A percentile compares a stretch with the other conserved stretches of the same genome.
Conservation (phyloP, 92 coral and sea anemone species). For the Palythoa caribaeorum region DNA sequence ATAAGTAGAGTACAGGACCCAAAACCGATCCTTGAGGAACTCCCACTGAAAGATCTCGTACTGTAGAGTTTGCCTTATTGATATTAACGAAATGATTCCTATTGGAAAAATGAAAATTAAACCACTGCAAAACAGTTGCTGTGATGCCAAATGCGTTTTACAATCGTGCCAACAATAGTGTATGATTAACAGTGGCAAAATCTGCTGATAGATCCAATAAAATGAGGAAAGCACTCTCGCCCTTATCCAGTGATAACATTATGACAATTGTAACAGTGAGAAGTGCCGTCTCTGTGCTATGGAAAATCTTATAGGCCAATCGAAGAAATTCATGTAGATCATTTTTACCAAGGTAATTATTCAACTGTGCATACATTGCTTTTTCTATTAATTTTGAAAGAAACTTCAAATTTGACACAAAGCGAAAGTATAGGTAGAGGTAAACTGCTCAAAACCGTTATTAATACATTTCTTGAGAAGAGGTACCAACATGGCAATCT, state of each 20-base stretch:
- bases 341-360: slow-evolving; percentile 29
- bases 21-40: not conserved
- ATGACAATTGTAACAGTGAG: slow-evolving; percentile 4
- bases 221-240: not conserved
- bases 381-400: slow-evolving; percentile 49
- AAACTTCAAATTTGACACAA: slow-evolving; percentile 42
- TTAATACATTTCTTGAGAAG: slow-evolving; percentile 31
- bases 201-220: not conserved
- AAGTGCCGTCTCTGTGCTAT: slow-evolving; percentile 12
- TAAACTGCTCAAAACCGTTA: slow-evolving; percentile 28
- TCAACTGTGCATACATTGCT: slow-evolving; percentile 42
- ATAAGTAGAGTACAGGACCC: not conserved
- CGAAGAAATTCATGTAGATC: slow-evolving; percentile 44
- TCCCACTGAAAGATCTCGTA: not conserved
- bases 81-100: not conserved
- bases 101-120: not conserved
- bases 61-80: not conserved
- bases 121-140: not conserved
- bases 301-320: slow-evolving; percentile 30
- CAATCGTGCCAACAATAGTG: not conserved
- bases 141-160: not conserved
- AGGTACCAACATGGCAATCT: slow-evolving; percentile 36
- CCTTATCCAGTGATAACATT: not conserved
- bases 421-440: slow-evolving; percentile 22
- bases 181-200: not conserved